Evolutionary conservation across 1,140 invertebrate genomes (phyloP).

Genomic region (Ptiloglossa arizonensis): DNA sequence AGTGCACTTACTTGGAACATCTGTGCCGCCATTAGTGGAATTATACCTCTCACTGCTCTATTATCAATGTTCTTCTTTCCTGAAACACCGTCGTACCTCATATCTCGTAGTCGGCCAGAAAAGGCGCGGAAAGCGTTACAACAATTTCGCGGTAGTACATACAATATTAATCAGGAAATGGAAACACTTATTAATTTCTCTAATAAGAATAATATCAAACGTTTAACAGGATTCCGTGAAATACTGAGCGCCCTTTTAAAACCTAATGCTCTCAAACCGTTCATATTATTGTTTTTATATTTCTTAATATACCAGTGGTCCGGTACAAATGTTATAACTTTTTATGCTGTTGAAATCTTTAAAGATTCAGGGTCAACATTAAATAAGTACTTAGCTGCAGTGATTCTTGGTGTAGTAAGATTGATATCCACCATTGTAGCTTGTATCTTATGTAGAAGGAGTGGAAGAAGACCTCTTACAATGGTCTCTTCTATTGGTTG

Average conservation of each 20-base stretch:
- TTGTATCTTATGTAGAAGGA: constrained; percentile 84
- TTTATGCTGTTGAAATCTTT: constrained; percentile 90
- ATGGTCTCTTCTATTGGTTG: constrained; percentile 87
- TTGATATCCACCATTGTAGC: constrained; percentile 85
- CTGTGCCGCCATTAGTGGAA: constrained; percentile 83
- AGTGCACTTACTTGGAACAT: constrained; percentile 84
- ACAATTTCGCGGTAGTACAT: constrained; percentile 85
- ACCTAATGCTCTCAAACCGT: constrained; percentile 86
- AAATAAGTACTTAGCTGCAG: constrained; percentile 85
- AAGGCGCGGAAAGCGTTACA: constrained; percentile 84
- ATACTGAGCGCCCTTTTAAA: constrained; percentile 83
- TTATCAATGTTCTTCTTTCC: constrained; percentile 85
- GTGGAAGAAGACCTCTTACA: constrained; percentile 86
- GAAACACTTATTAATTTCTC: constrained; percentile 85
- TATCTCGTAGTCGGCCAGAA: constrained; percentile 84
- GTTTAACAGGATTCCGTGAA: constrained; percentile 82
- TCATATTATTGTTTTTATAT: constrained; percentile 85
- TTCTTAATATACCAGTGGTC: constrained; percentile 89
- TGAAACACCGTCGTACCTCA: constrained; percentile 88
- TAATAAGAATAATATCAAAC: constrained; percentile 85
- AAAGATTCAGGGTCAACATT: constrained; percentile 84
- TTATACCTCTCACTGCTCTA: constrained; percentile 84
- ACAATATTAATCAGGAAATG: constrained; percentile 85
- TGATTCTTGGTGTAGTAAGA: constrained; percentile 86
- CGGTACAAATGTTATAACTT: constrained; percentile 89